Base-by-base conservation (phyloP, 2,797 vertebrate genomes). In the Parauchenoglanis ngamensis region DNA sequence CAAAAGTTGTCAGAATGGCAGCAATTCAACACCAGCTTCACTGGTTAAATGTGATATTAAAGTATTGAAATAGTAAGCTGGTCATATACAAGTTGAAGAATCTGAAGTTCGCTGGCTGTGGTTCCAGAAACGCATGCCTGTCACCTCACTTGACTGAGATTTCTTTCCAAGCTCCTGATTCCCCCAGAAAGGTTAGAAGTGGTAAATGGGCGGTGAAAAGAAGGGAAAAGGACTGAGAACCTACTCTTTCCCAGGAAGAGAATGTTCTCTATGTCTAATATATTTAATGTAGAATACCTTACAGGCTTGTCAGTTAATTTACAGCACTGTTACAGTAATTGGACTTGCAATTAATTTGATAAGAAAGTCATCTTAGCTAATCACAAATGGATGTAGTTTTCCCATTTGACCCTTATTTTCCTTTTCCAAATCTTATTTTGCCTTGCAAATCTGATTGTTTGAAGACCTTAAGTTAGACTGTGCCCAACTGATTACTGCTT, bases 1-100 rank as follows among this genome's bases (percentile, higher is more conserved):
- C 6, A 23, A 67, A 87, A 12, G 40, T 21, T 17, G 63, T 46
- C 35, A 17, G 61, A 23, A 61, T 46, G 40, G 63, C 82, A 61
- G 49, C 52, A 78, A 52, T 83, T 93, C 92, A 93, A 91, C 52
- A 81, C 46, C 57, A 86, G 80, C 78, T 84, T 72, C 52, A 86
- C 80, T 88, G 89, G 87, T 78, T 90, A 59, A 90, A 91, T 85
- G 82, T 84, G 91, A 92, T 85, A 89, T 88, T 88, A 57, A 67
- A 86, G 78, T 21, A 67, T 89, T 88, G 85, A 87, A 88, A 88
- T 28, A 31, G 46, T 49, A n/a, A 76, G 46, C n/a, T 56, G n/a
- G n/a, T 78, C 52, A 31, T 56, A 40, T 72, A 84, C 73, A 25
- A 5, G 76, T 82, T 90, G 85, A 56, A 54, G 57, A 85, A 83